Conservation (phyloP, 2,113 vertebrate species). For the Phaethornis superciliosus region DNA sequence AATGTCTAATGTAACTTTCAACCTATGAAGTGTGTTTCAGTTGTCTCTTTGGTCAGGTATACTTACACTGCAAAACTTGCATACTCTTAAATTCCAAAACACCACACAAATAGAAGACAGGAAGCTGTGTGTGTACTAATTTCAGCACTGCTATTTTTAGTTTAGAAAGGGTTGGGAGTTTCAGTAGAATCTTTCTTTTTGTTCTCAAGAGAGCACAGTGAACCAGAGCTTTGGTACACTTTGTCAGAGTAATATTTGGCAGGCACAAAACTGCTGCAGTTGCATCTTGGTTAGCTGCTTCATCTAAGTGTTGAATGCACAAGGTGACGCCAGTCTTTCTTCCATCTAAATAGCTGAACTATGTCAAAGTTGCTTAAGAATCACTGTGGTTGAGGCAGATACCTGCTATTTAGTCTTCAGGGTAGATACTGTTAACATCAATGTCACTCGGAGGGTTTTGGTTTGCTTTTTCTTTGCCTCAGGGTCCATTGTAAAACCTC, state of each 20-base stretch:
- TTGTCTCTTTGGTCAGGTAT: not conserved
- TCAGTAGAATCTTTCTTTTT: not conserved
- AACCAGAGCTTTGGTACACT: not conserved
- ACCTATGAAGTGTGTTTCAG: not conserved
- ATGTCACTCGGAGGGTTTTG: constrained; percentile 49
- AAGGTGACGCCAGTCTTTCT: not conserved
- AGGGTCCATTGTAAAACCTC: constrained; percentile 80
- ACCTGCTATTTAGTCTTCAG: not conserved
- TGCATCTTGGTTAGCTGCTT: not conserved
- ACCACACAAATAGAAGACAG: not conserved
- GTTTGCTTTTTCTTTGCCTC: constrained; percentile 55
- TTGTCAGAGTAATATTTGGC: not conserved
- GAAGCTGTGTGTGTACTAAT: not conserved
- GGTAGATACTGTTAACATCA: constrained; percentile 15
- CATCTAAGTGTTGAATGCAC: not conserved
- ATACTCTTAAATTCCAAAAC: not conserved
- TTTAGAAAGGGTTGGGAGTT: not conserved
- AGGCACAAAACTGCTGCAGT: not conserved
- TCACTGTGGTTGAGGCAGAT: not conserved
- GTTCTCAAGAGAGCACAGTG: not conserved
- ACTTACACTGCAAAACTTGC: not conserved
- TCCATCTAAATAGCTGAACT: not conserved
- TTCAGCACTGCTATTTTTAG: not conserved
- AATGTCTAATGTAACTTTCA: not conserved
- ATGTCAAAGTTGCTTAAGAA: not conserved